A percentile compares a stretch with the other conserved stretches of the same genome.
Conservation (phyloP, 1,140 invertebrate genomes). For the Thaumatotibia leucotreta region DNA sequence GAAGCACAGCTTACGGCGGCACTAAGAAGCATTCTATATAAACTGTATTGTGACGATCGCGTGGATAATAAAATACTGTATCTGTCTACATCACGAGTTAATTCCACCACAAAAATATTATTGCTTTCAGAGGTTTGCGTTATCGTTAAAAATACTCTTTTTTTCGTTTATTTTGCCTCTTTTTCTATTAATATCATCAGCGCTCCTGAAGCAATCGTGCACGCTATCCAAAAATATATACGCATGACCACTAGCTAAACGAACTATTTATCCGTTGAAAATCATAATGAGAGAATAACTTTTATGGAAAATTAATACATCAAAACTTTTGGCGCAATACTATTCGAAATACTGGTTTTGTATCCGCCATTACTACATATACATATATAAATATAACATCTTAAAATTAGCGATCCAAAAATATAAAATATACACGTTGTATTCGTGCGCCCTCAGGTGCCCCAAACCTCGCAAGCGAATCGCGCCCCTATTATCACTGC, state of each 20-base stretch:
- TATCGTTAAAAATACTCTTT: slow-evolving; percentile 65
- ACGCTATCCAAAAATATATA: slow-evolving; percentile 70
- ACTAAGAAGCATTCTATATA: slow-evolving; percentile 64
- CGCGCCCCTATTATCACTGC: slow-evolving; percentile 32
- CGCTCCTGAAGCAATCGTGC: slow-evolving; percentile 66
- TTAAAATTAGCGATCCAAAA: slow-evolving; percentile 77
- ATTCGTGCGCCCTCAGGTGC: slow-evolving; percentile 66
- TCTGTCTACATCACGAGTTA: slow-evolving; percentile 59
- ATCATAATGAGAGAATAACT: slow-evolving; percentile 57
- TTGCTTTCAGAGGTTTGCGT: slow-evolving; percentile 68
- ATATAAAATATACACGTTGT: slow-evolving; percentile 75
- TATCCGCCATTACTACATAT: slow-evolving; percentile 72
- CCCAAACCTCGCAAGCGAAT: slow-evolving; percentile 47
- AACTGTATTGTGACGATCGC: slow-evolving; percentile 57
- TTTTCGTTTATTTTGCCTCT: slow-evolving; percentile 29
- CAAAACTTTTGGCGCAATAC: slow-evolving; percentile 74
- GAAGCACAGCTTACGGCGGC: slow-evolving; percentile 49
- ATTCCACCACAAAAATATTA: slow-evolving; percentile 73
- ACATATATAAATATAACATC: slow-evolving; percentile 77
- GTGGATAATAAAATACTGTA: slow-evolving; percentile 70
- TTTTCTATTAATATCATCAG: slow-evolving; percentile 39
- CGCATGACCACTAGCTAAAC: slow-evolving; percentile 73
- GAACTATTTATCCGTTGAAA: slow-evolving; percentile 56
- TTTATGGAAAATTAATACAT: slow-evolving; percentile 72
- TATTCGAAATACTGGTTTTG: slow-evolving; percentile 69